phyloP scores from a whole-genome alignment of 2,888 invertebrate species.

The Drosophila phalerata region DNA sequence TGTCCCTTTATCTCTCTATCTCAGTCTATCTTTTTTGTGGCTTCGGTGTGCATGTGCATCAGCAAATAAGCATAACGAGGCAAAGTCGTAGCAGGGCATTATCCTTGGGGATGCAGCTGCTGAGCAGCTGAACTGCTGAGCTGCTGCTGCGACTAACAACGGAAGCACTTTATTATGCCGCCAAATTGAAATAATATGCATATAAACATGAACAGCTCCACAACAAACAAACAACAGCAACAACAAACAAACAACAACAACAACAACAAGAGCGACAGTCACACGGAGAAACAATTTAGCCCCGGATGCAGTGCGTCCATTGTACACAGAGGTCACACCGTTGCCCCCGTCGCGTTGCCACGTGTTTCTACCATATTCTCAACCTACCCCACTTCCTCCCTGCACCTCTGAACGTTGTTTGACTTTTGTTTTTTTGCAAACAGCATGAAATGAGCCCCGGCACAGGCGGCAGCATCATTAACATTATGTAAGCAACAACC shows the following conservation, averaged over 20 bases:
- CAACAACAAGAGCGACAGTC: slow-evolving; percentile 29
- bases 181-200: slow-evolving; percentile 79
- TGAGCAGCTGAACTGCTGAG: slow-evolving; percentile 32
- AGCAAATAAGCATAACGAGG: slow-evolving; percentile 75
- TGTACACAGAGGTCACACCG: slow-evolving; percentile 49
- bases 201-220: slow-evolving; percentile 57
- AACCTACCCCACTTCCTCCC: background rate
- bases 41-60: slow-evolving; percentile 43
- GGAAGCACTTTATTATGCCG: slow-evolving; percentile 76
- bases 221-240: slow-evolving; percentile 15
- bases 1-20: slow-evolving; percentile 16
- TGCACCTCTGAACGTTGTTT: slow-evolving; percentile 32
- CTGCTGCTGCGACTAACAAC: slow-evolving; percentile 53
- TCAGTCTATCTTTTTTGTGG: background rate
- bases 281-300: slow-evolving; percentile 52
- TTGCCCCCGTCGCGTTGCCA: slow-evolving; percentile 28
- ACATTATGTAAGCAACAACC: slow-evolving; percentile 78
- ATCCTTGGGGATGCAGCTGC: slow-evolving; percentile 71
- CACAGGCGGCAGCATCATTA: slow-evolving; percentile 68
- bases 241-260: slow-evolving; percentile 11
- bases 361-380: slow-evolving; percentile 17
- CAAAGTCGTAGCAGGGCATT: slow-evolving; percentile 48
- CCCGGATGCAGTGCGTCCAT: slow-evolving; percentile 65
- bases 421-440: slow-evolving; percentile 70
- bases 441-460: slow-evolving; percentile 69